These are phyloP conservation scores for Elephantulus edwardii DNA, from an alignment of 2,113 vertebrate genomes.

Conservation along the genomic window DNA sequence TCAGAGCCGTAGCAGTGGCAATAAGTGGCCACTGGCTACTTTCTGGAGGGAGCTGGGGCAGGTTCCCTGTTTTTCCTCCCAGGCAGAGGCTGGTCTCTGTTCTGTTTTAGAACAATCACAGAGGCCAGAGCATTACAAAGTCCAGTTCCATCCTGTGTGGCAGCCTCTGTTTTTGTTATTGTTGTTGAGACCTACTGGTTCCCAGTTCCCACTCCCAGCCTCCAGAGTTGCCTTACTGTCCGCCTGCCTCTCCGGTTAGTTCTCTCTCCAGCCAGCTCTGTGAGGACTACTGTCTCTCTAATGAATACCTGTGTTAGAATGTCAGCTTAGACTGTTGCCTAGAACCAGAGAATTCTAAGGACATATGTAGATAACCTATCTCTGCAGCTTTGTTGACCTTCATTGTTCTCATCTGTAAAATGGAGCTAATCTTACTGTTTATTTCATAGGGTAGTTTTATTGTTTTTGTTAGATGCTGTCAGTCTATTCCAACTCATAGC, in stretches of 20 bases:
- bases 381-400: neutral
- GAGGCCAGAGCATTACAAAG: accelerated
- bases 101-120: neutral
- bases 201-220: neutral
- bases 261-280: neutral
- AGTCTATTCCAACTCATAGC: too few relatives aligned
- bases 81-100: neutral
- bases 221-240: neutral
- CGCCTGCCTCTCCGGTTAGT: neutral
- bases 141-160: accelerated
- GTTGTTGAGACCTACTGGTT: neutral
- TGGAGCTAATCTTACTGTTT: neutral
- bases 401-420: neutral
- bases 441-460: neutral
- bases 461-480: too few relatives aligned
- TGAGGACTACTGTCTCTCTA: neutral
- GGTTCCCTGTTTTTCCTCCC: neutral
- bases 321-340: neutral
- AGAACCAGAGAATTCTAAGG: neutral
- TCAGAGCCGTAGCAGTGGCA: neutral
- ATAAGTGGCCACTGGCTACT: neutral
- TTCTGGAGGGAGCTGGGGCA: neutral
- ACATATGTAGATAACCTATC: neutral
- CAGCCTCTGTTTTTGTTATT: neutral
- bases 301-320: neutral